Base-by-base conservation (phyloP, 2,797 vertebrate genomes). In the Leptoclinus maculatus region DNA sequence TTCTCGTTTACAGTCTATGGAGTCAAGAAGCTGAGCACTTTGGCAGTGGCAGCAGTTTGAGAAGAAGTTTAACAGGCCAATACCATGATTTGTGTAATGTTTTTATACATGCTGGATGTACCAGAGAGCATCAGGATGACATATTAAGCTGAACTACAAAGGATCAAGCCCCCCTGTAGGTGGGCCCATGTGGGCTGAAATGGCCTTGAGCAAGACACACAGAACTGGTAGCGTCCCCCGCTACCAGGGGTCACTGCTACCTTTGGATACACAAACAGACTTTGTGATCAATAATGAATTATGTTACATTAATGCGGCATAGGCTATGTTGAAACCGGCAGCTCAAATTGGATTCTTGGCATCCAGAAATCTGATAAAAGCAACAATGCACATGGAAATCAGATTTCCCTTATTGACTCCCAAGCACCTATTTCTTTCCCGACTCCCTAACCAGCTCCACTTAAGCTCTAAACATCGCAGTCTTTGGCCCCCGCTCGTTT, bases 301-400 rank as follows among this genome's bases (percentile, higher is more conserved):
- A 71, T 67, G 23, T 36, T 67, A 71, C 23, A 74, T 67, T 74
- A 39, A 72, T 68, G 19, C 6, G 0, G 43, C 60, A 67, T 27
- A 25, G 39, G 62, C 49, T 39, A 29, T 58, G 41, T 58, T 53
- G 45, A 73, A 66, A 71, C 62, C n/a, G 19, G 57, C 25, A 47
- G 43, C 63, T 65, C 3, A 25, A 67, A 63, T 83, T 27, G 1
- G 16, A 25, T 25, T 62, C 13, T 53, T 51, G 3, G 43, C 53
- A 71, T 23, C 25, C 25, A 57, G 7, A 73, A 62, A 83, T 78
- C 38, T 57, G 58, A 64, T 64, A 36, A 74, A 78, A 76, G n/a
- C 13, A 38, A 66, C 14, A 69, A 66, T 63, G 43, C 67, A 11
- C 77, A 71, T 10, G 21, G 16, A 68, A 64, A 39, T 68, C 16